Percentiles rank a stretch among this genome's conserved stretches.
phyloP scores from a whole-genome alignment of 1,140 invertebrate species.

The Sarcophaga peregrina region DNA sequence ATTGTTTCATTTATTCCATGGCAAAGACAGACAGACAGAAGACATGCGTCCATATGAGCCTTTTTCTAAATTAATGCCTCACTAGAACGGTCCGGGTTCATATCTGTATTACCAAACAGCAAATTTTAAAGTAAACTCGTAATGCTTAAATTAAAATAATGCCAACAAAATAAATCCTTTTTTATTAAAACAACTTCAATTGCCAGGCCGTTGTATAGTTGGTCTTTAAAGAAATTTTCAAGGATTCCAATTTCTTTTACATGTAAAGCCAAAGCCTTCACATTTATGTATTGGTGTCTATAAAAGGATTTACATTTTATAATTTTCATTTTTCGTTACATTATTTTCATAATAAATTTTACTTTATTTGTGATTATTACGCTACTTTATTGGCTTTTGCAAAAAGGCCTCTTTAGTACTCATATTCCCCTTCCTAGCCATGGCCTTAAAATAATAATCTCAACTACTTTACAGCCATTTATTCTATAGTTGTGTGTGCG shows the following conservation, averaged over 20 bases:
- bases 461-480: no score
- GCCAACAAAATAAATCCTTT: not conserved
- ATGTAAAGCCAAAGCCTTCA: not conserved
- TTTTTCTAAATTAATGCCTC: constrained; percentile 32
- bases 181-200: not conserved
- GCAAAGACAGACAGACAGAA: not conserved
- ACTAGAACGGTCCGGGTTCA: not conserved
- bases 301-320: not conserved
- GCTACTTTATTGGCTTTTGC: constrained; percentile 56
- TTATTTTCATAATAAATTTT: constrained; percentile 64
- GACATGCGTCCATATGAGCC: not conserved
- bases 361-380: constrained; percentile 66
- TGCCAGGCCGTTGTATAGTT: not conserved
- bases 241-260: not conserved
- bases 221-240: not conserved
- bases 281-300: not conserved
- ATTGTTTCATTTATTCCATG: constrained; percentile 15
- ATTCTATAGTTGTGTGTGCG: no score
- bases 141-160: not conserved
- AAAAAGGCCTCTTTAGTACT: not conserved
- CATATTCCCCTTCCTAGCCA: no score
- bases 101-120: constrained; percentile 20
- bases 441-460: no score
- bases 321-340: constrained; percentile 52
- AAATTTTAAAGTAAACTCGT: constrained; percentile 9